Conservation (phyloP, 2,113 vertebrate genomes). For the Regulus satrapa region DNA sequence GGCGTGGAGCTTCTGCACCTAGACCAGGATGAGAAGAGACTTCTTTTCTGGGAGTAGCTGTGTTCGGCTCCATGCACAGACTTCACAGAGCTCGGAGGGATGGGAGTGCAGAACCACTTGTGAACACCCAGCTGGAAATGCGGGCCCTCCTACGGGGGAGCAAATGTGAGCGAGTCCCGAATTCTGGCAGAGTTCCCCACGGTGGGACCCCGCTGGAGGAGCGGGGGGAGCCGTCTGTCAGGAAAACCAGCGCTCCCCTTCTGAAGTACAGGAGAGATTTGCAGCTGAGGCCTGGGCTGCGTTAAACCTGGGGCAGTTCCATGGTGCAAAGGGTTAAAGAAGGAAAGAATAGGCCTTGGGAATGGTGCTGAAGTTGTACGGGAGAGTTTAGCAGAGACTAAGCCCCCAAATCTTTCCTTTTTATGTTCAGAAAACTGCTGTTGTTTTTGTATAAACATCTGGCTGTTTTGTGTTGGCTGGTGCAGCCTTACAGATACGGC, state of each 20-base stretch:
- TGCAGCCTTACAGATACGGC: neutral
- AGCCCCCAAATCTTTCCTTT: neutral
- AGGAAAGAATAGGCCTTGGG: neutral
- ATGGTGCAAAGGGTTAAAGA: neutral
- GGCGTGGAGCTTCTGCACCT: neutral
- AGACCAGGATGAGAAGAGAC: neutral
- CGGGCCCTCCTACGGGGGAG: neutral
- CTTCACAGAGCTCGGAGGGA: rapidly evolving
- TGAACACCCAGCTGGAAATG: neutral
- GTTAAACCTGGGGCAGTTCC: rapidly evolving
- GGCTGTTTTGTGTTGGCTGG: neutral
- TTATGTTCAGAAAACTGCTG: neutral
- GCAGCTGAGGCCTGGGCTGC: rapidly evolving
- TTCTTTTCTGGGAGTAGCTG: neutral
- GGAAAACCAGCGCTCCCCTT: neutral
- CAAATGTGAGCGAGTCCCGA: neutral
- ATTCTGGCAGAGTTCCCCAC: neutral
- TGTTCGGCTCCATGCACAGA: neutral
- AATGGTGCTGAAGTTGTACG: neutral
- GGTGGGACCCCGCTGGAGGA: neutral
- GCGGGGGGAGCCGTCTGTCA: neutral
- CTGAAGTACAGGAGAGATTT: too few species aligned
- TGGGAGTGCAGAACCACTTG: rapidly evolving
- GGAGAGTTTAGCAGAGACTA: neutral
- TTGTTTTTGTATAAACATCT: neutral